Evolutionary conservation across 2,888 invertebrate genomes (phyloP), one percentile per base, ranked within the genome.

Genomic region (Lochmaea crataegi): DNA sequence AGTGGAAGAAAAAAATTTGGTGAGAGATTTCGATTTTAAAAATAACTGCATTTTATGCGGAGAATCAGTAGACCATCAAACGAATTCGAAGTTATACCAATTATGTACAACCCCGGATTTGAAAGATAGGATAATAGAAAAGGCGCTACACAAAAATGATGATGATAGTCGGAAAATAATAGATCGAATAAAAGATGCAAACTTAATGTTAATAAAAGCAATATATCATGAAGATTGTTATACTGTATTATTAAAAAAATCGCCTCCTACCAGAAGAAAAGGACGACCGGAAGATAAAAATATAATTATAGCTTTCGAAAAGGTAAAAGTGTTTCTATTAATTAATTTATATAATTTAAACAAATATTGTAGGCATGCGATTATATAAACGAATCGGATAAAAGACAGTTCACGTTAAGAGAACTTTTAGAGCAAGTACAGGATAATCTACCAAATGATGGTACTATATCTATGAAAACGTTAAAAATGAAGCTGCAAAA

Each of bases 381-480:
- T 16, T 65, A 26, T 16, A 65, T 65, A 16, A 53, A 65, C 38
- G n/a, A 22, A n/a, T 65, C 65, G 5, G 65, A 53, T 22, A n/a
- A 65, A 32, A 51, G 65, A 53, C 65, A 65, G 11, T 65, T 65
- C n/a, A 66, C 66, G 12, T 38, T 65, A 65, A 65, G 38, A 51
- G 42, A 42, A 16, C 22, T 66, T 22, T 12, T 57, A 41, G 41
- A n/a, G 26, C 11, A 18, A 41, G 66, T 66, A 26, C 22, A 66
- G 38, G 16, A 41, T 18, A 66, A 66, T 57, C 22, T 66, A 41
- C 66, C 66, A 22, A 38, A 38, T n/a, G 53, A 65, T n/a, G 65
- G 65, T 32, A 41, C 65, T 6, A 65, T 65, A 53, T 65, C 65
- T 5, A 65, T 65, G 65, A 65, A 65, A 65, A 65, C 65, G 5